Base-by-base conservation (phyloP, 2,888 invertebrate species). In the Drosophila limbata region DNA sequence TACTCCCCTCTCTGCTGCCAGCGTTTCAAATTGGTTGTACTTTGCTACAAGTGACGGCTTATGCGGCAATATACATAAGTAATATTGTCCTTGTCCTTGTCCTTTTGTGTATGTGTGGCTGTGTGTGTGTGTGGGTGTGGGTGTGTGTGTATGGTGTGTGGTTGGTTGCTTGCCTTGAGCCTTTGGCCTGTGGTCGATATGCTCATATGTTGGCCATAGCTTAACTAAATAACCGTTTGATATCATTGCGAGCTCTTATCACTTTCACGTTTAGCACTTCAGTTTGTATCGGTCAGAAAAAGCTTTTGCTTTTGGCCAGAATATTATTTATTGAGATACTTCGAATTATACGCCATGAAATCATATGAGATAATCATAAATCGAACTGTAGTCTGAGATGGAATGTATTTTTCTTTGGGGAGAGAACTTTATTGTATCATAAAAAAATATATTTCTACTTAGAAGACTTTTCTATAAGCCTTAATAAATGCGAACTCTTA, bases 181-280 rank as follows among this genome's bases (percentile, higher is more conserved):
- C 35, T 21, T 50, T 40, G 21, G 33, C 17, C 45, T 33, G 62
- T 56, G 37, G 47, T 47, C 56, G 56, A 55, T 61, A 61, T 33
- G 56, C 66, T 74, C 75, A 69, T 73, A 55, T 69, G 45, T 68
- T 73, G 69, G 50, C 68, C 61, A 65, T 77, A 75, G 88, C 84
- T 88, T 88, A 86, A 81, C 89, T 81, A 86, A 86, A 84, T 88
- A 84, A 81, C 88, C 67, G 78, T 86, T 86, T 88, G 81, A 84
- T 86, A 81, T 86, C 78, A 84, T 88, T 83, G 84, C 77, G 42
- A 80, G 66, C 71, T 76, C 70, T 76, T 84, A 88, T 88, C 83
- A 66, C 80, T 77, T 79, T 69, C 71, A 74, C 77, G 71, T 28
- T 79, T 83, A 85, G 85, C 88, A 82, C 86, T 83, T 56, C 39